Evolutionary conservation across 2,888 invertebrate genomes (phyloP), one percentile per base, ranked within the genome.

Genomic region (Desoria tigrina): DNA sequence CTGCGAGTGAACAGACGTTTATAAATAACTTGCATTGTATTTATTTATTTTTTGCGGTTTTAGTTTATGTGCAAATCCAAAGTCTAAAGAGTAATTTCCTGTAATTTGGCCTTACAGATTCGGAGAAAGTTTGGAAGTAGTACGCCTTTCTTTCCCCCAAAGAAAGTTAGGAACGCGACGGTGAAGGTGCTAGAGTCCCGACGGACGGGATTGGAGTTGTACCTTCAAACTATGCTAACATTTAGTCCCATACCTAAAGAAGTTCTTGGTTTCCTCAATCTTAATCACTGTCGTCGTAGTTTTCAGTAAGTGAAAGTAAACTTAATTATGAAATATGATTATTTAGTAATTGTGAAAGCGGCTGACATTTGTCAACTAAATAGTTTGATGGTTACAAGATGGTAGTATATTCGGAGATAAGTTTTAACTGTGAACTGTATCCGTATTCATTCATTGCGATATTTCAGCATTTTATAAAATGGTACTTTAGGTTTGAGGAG

Each of bases 81-180:
- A n/a, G n/a, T n/a, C n/a, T n/a, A n/a, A n/a, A n/a, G n/a, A n/a
- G n/a, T n/a, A n/a, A n/a, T n/a, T n/a, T n/a, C n/a, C n/a, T n/a
- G n/a, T n/a, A n/a, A n/a, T n/a, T n/a, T n/a, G n/a, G n/a, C 54
- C 69, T 76, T 77, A 7, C 73, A 84, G 84, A 75, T 84, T 68
- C 84, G 84, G 68, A 84, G 84, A 73, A 78, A 81, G 45, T 81
- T 81, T 57, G 71, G 71, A 23, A 65, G 63, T 42, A 79, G 79
- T 51, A 83, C 84, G 0, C 84, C 84, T 39, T 81, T 84, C 49
- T 86, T 85, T 79, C 85, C 85, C 21, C 85, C 85, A 0, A 85
- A 86, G 73, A 81, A 84, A 74, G 83, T 85, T 2, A 79, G 84
- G 68, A 85, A 84, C 76, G 82, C 82, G 42, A 84, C 83, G 69